Evolutionary conservation across 2,888 invertebrate genomes (phyloP), one percentile per base, ranked within the genome.

Genomic region (Cryptus viduatorius): DNA sequence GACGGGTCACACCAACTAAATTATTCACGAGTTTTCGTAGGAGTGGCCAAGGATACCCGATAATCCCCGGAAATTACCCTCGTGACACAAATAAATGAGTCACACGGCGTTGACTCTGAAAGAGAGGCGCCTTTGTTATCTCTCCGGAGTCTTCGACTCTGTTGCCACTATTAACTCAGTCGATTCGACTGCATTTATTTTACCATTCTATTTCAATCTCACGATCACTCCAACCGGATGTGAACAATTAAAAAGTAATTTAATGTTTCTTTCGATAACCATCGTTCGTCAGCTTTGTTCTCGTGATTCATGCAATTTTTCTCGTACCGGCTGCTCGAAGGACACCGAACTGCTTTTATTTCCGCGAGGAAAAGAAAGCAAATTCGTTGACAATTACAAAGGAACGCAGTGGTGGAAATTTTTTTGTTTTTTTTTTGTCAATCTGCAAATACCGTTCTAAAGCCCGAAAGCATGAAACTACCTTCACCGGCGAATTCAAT

Each of bases 1-100:
- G 3, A n/a, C 48, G 31, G 83, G 68, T 24, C 75, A 75, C 46
- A 50, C n/a, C 46, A 69, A 79, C 71, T 65, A 75, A 79, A 75
- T 75, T 83, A 71, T 76, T 76, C 76, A 67, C 48, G 71, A 5
- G 56, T 48, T 65, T 76, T 65, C 75, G 56, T 59, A 76, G 65
- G 65, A 37, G n/a, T 56, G 42, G 67, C 79, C 71, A 79, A 83
- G 76, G 79, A 56, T 71, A 69, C 64, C 65, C 37, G 19, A 80
- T 77, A 80, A 80, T 76, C 83, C 71, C 72, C 76, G 76, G 83
- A 79, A 80, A 77, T 80, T 12, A 59, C 12, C 65, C 42, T 31
- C 48, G 72, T 24, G 59, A 77, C 65, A 76, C 67, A 76, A 69
- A 71, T 64, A 67, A 67, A 42, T 72, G 76, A 72, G 37, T 80